Percentiles rank a stretch among this genome's conserved stretches.
These are phyloP conservation scores for Ormyrus rosae DNA, from an alignment of 2,888 invertebrate species.

Conservation along the genomic window DNA sequence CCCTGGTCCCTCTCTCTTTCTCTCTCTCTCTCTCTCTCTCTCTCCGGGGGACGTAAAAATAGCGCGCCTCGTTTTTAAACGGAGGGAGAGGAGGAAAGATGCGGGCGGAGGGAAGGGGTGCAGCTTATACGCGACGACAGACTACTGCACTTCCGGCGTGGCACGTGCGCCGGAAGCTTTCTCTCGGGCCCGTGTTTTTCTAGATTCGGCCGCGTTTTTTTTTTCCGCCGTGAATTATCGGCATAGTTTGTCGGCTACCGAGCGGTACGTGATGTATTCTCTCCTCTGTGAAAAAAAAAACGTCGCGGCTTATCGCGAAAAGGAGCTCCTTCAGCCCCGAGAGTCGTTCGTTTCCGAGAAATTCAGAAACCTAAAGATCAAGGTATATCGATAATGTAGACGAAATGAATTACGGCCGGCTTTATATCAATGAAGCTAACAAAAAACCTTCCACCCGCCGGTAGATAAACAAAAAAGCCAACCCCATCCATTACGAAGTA, in stretches of 20 bases:
- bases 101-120: constrained; percentile 11
- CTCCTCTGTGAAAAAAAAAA: neutral
- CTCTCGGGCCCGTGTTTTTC: neutral
- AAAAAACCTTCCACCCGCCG: neutral
- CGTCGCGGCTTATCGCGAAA: neutral
- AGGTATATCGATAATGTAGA: too few relatives aligned
- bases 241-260: too few relatives aligned
- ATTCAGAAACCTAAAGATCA: too few relatives aligned
- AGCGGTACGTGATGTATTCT: neutral
- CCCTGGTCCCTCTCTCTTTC: neutral
- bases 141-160: constrained; percentile 64
- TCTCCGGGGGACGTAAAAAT: constrained; percentile 18
- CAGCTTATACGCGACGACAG: constrained; percentile 22
- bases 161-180: constrained; percentile 63
- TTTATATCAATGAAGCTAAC: neutral
- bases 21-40: neutral
- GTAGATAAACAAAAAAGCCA: too few relatives aligned
- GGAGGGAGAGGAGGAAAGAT: constrained; percentile 12
- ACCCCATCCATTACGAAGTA: neutral
- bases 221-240: too few relatives aligned
- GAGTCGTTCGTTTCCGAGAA: too few relatives aligned
- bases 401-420: too few relatives aligned
- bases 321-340: too few relatives aligned
- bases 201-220: too few relatives aligned
- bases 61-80: constrained; percentile 11